Base-by-base conservation (phyloP, 2,113 vertebrate genomes). In the Pagrus major region DNA sequence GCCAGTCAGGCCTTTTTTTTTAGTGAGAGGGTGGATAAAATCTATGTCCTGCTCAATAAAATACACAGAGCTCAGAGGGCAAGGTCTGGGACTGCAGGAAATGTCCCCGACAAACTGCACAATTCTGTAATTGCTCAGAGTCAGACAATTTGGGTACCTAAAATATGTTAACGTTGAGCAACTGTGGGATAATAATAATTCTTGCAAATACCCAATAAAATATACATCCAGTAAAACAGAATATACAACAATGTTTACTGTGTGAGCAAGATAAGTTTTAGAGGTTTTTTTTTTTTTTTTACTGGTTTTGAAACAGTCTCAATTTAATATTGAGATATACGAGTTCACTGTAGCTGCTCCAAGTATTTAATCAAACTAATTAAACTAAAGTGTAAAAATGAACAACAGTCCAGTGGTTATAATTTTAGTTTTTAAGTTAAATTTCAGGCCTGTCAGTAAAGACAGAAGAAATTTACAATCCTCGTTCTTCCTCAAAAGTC, bases 1-100 rank as follows among this genome's bases (percentile, higher is more conserved):
- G 12, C 29, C 65, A 35, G n/a, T 70, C 33, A 33, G 59, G 29
- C n/a, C n/a, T n/a, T 52, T 33, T 59, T 47, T 42, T 54, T 20
- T 27, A 49, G 33, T 23, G 27, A 37, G 47, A 64, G 14, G n/a
- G 29, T 21, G 15, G 15, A 25, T 56, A 27, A 31, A 60, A 60
- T 42, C 54, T 33, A n/a, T 78, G 16, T 14, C 15, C 15, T 37
- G 47, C 46, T 56, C 69, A 49, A 55, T 56, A 63, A 68, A 73
- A 21, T 37, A 11, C 21, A 18, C 55, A 54, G 35, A 54, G 12
- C 44, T 74, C 35, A 60, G 14, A 59, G 11, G 27, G 29, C 41
- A 54, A 58, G 33, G 10, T 60, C 33, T 16, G 23, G 29, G 25
- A 42, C 11, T 52, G 69, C 47, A 76, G 31, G n/a, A 60, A 27